Evolutionary conservation across 2,113 vertebrate genomes (phyloP).

Genomic region (Callorhinus ursinus): DNA sequence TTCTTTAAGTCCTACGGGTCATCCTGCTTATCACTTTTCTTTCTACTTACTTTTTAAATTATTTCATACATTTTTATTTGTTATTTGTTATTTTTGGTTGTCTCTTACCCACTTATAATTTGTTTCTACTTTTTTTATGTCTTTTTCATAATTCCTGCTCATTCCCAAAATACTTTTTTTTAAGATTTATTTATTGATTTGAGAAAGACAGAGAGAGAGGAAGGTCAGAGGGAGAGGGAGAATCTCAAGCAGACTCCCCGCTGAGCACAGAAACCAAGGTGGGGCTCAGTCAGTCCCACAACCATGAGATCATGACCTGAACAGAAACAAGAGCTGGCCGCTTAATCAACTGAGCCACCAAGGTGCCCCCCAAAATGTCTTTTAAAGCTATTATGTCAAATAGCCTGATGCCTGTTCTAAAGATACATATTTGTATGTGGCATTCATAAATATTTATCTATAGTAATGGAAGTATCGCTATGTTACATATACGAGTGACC

Average conservation of each 20-base stretch:
- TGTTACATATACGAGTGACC: background rate
- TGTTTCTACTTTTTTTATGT: background rate
- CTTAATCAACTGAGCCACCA: background rate
- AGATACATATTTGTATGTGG: background rate
- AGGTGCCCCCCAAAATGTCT: background rate
- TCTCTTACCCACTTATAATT: background rate
- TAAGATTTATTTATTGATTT: background rate
- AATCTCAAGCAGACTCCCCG: background rate
- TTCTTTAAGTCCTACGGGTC: background rate
- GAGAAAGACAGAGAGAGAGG: background rate
- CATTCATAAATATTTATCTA: background rate
- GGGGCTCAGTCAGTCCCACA: background rate
- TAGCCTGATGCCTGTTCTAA: background rate
- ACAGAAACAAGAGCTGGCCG: background rate
- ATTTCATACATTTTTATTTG: background rate
- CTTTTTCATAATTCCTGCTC: background rate
- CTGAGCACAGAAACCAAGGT: background rate
- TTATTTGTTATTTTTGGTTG: background rate
- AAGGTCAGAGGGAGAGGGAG: background rate
- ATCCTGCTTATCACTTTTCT: background rate
- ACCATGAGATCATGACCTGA: background rate
- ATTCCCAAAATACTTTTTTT: background rate
- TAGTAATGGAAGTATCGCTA: background rate
- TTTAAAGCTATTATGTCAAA: background rate
- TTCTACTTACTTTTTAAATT: background rate